Percentiles rank a stretch among this genome's conserved stretches.
Evolutionary conservation across 2,888 invertebrate genomes (phyloP).

Genomic region (Scrobipalpa atriplicella): DNA sequence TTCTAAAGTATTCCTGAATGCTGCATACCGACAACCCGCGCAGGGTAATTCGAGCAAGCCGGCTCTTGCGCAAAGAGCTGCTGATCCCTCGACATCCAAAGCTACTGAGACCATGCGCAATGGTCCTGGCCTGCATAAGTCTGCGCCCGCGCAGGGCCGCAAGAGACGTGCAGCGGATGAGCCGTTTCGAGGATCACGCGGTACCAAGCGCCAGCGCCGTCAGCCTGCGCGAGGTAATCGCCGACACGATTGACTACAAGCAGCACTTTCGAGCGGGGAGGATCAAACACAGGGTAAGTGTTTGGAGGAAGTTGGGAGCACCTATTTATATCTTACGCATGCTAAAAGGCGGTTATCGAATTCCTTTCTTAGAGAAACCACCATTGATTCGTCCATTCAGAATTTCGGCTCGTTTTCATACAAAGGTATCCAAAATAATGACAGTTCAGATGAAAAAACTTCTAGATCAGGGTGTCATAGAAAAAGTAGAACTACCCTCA

Average conservation of each 20-base stretch:
- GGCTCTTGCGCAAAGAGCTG: neutral
- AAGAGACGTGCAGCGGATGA: neutral
- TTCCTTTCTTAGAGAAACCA: neutral
- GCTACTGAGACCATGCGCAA: too few relatives aligned
- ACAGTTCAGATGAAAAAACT: neutral
- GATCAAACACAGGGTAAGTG: conserved; percentile 11
- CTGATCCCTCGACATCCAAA: too few relatives aligned
- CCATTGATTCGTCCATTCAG: neutral
- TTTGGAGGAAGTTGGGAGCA: conserved; percentile 21
- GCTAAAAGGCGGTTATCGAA: conserved; percentile 11
- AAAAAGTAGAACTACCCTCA: conserved; percentile 1
- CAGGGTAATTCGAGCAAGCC: too few relatives aligned
- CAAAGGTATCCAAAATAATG: neutral
- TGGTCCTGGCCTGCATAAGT: too few relatives aligned
- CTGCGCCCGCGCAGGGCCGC: too few relatives aligned
- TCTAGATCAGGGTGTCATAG: too few relatives aligned
- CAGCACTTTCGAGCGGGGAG: too few relatives aligned
- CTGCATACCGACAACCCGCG: neutral
- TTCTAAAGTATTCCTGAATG: neutral
- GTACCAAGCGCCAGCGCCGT: neutral
- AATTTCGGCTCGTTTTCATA: neutral
- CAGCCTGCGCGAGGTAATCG: neutral
- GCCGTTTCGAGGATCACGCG: too few relatives aligned
- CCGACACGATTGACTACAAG: neutral
- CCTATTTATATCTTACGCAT: conserved; percentile 8